phyloP scores from a whole-genome alignment of 1,140 invertebrate genomes.

The Harlomillsia oculata region DNA sequence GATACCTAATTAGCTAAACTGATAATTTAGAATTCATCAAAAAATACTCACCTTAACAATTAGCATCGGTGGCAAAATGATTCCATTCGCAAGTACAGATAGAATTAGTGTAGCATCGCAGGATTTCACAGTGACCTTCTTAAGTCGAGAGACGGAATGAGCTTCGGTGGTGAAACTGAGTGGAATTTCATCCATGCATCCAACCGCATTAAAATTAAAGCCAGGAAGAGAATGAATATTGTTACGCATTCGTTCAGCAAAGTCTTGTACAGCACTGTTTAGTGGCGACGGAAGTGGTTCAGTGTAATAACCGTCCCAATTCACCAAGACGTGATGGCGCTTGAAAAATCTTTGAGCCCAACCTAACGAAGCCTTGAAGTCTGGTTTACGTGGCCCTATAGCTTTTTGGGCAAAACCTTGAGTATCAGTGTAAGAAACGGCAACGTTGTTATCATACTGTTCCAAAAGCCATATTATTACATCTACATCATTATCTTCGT shows the following conservation, averaged over 20 bases:
- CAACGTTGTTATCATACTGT: constrained; percentile 32
- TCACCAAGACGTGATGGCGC: constrained; percentile 33
- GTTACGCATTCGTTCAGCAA: neutral
- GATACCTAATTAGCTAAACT: no score
- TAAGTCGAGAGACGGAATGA: constrained; percentile 1
- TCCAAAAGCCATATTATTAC: constrained; percentile 34
- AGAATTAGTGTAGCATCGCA: constrained; percentile 31
- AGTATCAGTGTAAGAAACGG: constrained; percentile 26
- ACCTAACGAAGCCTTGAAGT: constrained; percentile 34
- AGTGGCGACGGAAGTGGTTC: constrained; percentile 20
- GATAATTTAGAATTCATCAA: no score
- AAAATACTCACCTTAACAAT: constrained; percentile 32
- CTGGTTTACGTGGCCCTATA: constrained; percentile 11
- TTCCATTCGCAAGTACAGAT: constrained; percentile 20
- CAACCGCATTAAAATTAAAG: neutral
- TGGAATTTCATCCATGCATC: constrained; percentile 31
- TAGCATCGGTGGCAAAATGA: constrained; percentile 26
- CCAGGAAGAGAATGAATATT: constrained; percentile 3
- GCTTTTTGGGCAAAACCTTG: constrained; percentile 22
- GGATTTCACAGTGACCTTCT: constrained; percentile 23
- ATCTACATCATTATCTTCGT: constrained; percentile 25
- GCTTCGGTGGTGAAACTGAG: constrained; percentile 23
- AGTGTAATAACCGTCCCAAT: constrained; percentile 21
- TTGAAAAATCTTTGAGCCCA: constrained; percentile 35
- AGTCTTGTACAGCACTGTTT: constrained; percentile 11